Base-by-base conservation (phyloP, 2,888 invertebrate species). In the Rhaphigaster nebulosa region DNA sequence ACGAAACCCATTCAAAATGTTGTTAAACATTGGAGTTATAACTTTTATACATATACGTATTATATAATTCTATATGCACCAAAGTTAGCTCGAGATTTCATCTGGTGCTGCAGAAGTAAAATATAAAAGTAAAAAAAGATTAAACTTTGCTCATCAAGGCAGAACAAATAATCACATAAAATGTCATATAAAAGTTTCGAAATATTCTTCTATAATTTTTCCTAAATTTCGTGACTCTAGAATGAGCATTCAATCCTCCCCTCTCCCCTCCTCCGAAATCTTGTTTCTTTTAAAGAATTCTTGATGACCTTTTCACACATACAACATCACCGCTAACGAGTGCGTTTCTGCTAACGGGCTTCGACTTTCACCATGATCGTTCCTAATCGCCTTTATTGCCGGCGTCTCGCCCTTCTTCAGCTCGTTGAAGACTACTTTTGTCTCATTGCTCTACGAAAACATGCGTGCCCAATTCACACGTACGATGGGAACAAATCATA, bases 241-340 rank as follows among this genome's bases (percentile, higher is more conserved):
- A 29, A 65, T 26, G n/a, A 29, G n/a, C 4, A 5, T 23, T 26
- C 18, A 34, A 23, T 65, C 15, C 5, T 4, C 18, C 18, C 5
- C n/a, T n/a, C n/a, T n/a, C n/a, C n/a, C n/a, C n/a, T n/a, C n/a
- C n/a, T n/a, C n/a, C n/a, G 15, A 65, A 65, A 29, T 29, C 65
- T 65, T 18, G 29, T 29, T 65, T n/a, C n/a, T 60, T 23, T 29
- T 15, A n/a, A 65, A 65, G 65, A 65, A 65, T 18, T 29, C 29
- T 65, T 29, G 65, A 65, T 65, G 65, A 65, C 65, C 65, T 65
- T 65, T 65, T 29, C 65, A 65, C 65, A 65, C 13, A 65, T 29
- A 65, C n/a, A 60, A 60, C 65, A 15, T 12, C 0, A 1, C 65
- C 4, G 29, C 65, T 65, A 65, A 65, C 65, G 65, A 65, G 65